Conservation (phyloP, 2,797 vertebrate genomes). For the Halcyon badia region DNA sequence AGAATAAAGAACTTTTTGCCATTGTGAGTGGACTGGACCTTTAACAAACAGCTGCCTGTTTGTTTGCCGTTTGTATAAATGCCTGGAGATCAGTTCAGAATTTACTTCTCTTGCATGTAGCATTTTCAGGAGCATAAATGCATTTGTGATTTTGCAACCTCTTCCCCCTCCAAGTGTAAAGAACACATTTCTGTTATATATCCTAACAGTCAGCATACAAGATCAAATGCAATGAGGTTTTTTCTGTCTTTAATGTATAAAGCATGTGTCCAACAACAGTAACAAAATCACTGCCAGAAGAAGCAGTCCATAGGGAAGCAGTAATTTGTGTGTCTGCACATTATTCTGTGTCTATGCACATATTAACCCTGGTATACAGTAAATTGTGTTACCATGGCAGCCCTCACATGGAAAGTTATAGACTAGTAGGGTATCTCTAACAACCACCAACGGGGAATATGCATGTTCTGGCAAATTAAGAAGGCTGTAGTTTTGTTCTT, state of each 20-base stretch:
- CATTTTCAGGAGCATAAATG: slow-evolving; percentile 15
- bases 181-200: slow-evolving; percentile 14
- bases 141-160: slow-evolving; percentile 17
- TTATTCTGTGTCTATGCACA: slow-evolving; percentile 73
- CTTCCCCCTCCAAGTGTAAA: not conserved
- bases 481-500: not conserved
- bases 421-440: slow-evolving; percentile 51
- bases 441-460: slow-evolving; percentile 43
- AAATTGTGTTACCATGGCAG: slow-evolving; percentile 71
- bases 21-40: not conserved
- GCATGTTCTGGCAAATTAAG: not conserved
- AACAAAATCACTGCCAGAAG: slow-evolving; percentile 63
- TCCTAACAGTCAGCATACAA: not conserved
- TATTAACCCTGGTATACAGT: slow-evolving; percentile 74
- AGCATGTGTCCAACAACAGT: slow-evolving; percentile 65
- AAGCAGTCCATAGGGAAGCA: slow-evolving; percentile 56
- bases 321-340: slow-evolving; percentile 71
- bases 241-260: slow-evolving; percentile 50
- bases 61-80: not conserved
- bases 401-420: slow-evolving; percentile 55
- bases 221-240: slow-evolving; percentile 21
- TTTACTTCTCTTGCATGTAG: not conserved
- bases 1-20: slow-evolving; percentile 7
- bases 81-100: not conserved
- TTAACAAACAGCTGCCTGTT: not conserved